phyloP scores from a whole-genome alignment of 2,113 vertebrate genomes.

The Zeus faber region DNA sequence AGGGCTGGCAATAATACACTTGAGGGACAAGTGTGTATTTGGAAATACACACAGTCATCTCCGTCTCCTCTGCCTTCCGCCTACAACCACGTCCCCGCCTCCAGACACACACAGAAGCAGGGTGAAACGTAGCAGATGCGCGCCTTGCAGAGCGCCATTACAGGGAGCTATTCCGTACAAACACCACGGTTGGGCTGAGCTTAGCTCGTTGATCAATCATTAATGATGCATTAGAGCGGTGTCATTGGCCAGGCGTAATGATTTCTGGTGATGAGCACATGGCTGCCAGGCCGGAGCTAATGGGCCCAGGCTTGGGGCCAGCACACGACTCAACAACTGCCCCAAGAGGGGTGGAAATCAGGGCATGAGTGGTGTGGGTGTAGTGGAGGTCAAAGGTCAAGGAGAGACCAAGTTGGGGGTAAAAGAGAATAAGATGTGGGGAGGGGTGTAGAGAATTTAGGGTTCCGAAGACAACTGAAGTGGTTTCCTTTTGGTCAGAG shows the following conservation, averaged over 20 bases:
- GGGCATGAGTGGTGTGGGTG: too few species aligned
- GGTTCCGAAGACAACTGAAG: too few species aligned
- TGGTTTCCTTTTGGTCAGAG: too few species aligned
- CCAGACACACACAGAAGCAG: slow-evolving; percentile 3
- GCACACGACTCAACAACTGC: too few species aligned
- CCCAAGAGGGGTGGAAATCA: too few species aligned
- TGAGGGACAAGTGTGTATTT: background rate
- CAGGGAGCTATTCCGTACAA: slow-evolving; percentile 59
- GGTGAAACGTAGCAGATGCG: slow-evolving; percentile 50
- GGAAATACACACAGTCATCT: background rate
- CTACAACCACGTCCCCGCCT: background rate
- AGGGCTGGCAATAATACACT: too few species aligned
- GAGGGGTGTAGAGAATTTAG: too few species aligned
- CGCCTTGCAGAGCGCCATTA: slow-evolving; percentile 57
- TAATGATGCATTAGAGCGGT: slow-evolving; percentile 76
- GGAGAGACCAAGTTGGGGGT: too few species aligned
- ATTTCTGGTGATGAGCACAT: slow-evolving; percentile 70
- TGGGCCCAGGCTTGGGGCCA: slow-evolving; percentile 65
- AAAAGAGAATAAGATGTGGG: too few species aligned
- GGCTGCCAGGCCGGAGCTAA: slow-evolving; percentile 69
- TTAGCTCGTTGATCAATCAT: slow-evolving; percentile 78
- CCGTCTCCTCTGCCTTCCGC: background rate
- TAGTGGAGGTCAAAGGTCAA: slow-evolving; percentile 44
- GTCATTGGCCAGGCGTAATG: slow-evolving; percentile 71
- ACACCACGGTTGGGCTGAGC: slow-evolving; percentile 65